Conservation (phyloP, 2,888 invertebrate genomes). For the Catonia carolina region DNA sequence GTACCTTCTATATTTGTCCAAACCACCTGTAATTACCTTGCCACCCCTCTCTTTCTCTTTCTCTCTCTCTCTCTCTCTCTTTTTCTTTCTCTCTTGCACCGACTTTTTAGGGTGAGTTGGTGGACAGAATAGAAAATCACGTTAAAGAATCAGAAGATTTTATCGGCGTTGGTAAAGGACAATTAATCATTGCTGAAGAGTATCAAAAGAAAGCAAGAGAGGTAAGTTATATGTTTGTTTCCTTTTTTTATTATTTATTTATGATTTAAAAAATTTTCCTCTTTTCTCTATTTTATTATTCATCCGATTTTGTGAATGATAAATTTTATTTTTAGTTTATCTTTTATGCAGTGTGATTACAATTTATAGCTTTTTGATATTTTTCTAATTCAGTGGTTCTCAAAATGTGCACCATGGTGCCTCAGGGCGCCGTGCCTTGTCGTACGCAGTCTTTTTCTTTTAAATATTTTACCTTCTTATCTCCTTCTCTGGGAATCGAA, state of each 20-base stretch:
- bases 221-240: slow-evolving; percentile 53
- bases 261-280: slow-evolving; percentile 4
- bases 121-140: slow-evolving; percentile 91
- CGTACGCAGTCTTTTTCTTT: too few relatives aligned
- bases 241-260: slow-evolving; percentile 14
- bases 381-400: too few relatives aligned
- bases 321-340: background rate
- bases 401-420: too few relatives aligned
- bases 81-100: slow-evolving; percentile 3
- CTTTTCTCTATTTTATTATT: background rate
- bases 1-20: too few relatives aligned
- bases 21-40: background rate
- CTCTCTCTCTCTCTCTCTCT: slow-evolving; percentile 15
- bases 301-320: background rate
- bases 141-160: slow-evolving; percentile 80
- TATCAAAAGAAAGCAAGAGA: slow-evolving; percentile 84
- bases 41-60: slow-evolving; percentile 19
- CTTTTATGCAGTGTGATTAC: too few relatives aligned
- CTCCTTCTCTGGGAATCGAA: too few relatives aligned
- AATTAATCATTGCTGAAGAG: slow-evolving; percentile 70
- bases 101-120: slow-evolving; percentile 75
- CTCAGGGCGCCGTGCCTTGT: too few relatives aligned
- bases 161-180: slow-evolving; percentile 69
- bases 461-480: too few relatives aligned
- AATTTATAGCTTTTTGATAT: too few relatives aligned